phyloP scores from a whole-genome alignment of 2,797 vertebrate species.

The Coluber constrictor region DNA sequence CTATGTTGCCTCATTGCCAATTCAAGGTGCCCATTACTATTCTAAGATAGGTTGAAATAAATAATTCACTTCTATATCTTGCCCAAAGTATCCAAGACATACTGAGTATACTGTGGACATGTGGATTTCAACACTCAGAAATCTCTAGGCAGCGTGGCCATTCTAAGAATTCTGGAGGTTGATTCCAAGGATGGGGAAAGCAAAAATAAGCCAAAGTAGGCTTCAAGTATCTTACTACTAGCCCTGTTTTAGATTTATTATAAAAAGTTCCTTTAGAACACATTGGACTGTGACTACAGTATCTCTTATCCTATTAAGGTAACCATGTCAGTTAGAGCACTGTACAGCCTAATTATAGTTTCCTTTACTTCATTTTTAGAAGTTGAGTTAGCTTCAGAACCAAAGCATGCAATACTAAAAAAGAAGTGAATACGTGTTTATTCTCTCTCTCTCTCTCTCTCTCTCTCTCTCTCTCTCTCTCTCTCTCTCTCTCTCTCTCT shows the following conservation, averaged over 20 bases:
- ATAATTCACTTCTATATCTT: not conserved
- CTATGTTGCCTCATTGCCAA: not conserved
- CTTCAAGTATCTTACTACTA: not conserved
- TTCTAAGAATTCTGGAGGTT: not conserved
- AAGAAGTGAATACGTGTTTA: not conserved
- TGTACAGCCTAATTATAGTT: not conserved
- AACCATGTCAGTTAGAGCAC: not conserved
- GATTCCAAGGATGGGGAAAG: not conserved
- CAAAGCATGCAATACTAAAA: not conserved
- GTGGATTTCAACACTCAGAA: not conserved
- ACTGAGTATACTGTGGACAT: not conserved
- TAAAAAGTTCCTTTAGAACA: not conserved
- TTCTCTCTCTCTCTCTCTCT: not conserved
- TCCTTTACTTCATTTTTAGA: not conserved
- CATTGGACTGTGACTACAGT: not conserved
- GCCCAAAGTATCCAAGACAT: not conserved
- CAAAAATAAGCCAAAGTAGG: not conserved
- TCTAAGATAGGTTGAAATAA: not conserved
- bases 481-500: no score
- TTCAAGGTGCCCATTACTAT: not conserved
- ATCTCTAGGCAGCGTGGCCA: not conserved
- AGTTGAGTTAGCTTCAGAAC: not conserved
- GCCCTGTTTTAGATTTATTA: not conserved
- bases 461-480: not conserved
- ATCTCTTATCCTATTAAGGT: not conserved